A percentile compares a stretch with the other conserved stretches of the same genome.
Conservation (phyloP, 2,113 vertebrate genomes). For the Alligator mississippiensis region DNA sequence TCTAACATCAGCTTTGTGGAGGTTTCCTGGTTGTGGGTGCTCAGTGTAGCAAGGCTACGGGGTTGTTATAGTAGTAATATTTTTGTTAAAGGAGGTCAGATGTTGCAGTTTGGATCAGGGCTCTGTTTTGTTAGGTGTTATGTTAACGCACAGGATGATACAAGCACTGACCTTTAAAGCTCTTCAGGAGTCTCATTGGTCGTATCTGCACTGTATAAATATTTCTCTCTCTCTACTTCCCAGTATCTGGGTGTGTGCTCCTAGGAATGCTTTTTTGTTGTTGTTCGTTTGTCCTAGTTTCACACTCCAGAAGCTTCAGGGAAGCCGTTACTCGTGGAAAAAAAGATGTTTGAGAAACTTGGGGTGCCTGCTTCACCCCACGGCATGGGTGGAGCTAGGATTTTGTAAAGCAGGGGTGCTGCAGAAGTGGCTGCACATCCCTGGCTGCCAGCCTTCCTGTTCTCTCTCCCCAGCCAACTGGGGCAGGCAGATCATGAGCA, state of each 20-base stretch:
- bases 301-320: not conserved
- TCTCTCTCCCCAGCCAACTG: too few species aligned
- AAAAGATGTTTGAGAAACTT: not conserved
- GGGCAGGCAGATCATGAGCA: too few species aligned
- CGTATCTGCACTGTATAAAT: not conserved
- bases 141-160: accelerated
- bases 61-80: accelerated
- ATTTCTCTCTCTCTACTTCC: not conserved
- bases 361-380: not conserved
- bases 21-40: not conserved
- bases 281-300: not conserved
- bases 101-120: not conserved
- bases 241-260: accelerated
- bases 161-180: not conserved
- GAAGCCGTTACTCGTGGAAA: not conserved
- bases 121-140: not conserved
- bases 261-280: not conserved
- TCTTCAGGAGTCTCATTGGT: accelerated
- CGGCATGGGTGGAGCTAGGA: too few species aligned
- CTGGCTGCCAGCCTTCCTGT: too few species aligned
- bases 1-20: accelerated
- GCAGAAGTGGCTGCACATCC: too few species aligned
- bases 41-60: not conserved
- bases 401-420: too few species aligned
- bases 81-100: not conserved